phyloP scores from a whole-genome alignment of 2,888 invertebrate genomes.

The Idaea biselata region DNA sequence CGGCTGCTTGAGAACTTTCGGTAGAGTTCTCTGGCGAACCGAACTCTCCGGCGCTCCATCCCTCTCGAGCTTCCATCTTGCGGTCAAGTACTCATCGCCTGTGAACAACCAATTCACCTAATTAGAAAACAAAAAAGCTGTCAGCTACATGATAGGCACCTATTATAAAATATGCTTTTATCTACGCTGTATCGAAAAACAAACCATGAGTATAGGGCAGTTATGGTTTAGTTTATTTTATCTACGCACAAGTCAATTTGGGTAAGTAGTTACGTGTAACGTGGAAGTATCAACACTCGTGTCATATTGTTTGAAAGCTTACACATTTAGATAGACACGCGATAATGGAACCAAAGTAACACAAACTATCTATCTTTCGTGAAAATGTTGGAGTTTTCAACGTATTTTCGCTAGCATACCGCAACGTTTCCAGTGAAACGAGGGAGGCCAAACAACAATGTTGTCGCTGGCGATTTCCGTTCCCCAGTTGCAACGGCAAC shows the following conservation, averaged over 20 bases:
- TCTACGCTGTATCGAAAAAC: background rate
- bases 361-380: background rate
- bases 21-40: slow-evolving; percentile 63
- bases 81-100: slow-evolving; percentile 76
- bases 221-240: slow-evolving; percentile 17
- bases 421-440: slow-evolving; percentile 37
- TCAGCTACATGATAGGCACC: slow-evolving; percentile 8
- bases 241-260: slow-evolving; percentile 3
- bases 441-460: slow-evolving; percentile 66
- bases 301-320: background rate
- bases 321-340: background rate
- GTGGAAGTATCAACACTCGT: background rate
- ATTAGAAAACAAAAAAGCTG: slow-evolving; percentile 8
- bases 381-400: slow-evolving; percentile 11
- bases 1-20: slow-evolving; percentile 65
- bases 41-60: slow-evolving; percentile 62
- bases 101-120: slow-evolving; percentile 43
- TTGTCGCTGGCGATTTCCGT: slow-evolving; percentile 77
- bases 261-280: background rate
- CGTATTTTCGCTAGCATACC: slow-evolving; percentile 12
- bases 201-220: slow-evolving; percentile 17
- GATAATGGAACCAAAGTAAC: background rate
- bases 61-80: slow-evolving; percentile 72
- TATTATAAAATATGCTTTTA: background rate
- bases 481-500: slow-evolving; percentile 55